These are phyloP conservation scores for Thunnus maccoyii DNA, from an alignment of 2,113 vertebrate genomes.

Conservation along the genomic window DNA sequence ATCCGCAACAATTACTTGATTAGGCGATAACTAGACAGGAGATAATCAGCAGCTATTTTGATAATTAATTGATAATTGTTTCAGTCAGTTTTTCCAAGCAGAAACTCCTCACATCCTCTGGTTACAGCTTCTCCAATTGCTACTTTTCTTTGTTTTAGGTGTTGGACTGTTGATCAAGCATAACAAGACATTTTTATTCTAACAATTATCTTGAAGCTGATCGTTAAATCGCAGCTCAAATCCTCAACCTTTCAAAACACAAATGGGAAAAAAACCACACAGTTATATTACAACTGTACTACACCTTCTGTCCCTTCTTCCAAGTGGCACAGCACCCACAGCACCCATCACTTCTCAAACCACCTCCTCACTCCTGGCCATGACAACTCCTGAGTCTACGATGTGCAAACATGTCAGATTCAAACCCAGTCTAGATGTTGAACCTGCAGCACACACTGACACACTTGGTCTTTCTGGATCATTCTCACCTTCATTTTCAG, in stretches of 20 bases:
- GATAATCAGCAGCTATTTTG: background rate
- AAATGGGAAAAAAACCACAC: background rate
- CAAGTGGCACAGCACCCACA: constrained; percentile 6
- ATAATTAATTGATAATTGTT: background rate
- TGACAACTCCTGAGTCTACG: constrained; percentile 40
- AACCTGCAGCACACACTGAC: constrained; percentile 1
- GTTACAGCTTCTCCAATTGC: background rate
- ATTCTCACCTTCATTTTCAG: background rate
- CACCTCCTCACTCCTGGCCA: constrained; percentile 26
- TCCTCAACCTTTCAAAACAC: background rate
- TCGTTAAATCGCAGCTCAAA: background rate
- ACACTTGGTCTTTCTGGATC: constrained; percentile 5
- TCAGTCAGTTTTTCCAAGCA: background rate
- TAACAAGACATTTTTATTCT: background rate
- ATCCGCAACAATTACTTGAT: background rate
- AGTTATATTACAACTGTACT: too few species aligned
- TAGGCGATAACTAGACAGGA: too few species aligned
- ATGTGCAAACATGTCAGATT: constrained; percentile 64
- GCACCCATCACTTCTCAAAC: constrained; percentile 7
- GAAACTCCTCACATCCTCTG: background rate
- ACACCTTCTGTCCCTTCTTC: background rate
- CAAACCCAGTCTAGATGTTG: constrained; percentile 9
- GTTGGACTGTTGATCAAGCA: too few species aligned
- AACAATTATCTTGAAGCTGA: too few species aligned
- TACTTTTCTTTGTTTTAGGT: too few species aligned